Evolutionary conservation across 1,140 invertebrate genomes (phyloP).

Genomic region (Zaprionus kolodkinae): DNA sequence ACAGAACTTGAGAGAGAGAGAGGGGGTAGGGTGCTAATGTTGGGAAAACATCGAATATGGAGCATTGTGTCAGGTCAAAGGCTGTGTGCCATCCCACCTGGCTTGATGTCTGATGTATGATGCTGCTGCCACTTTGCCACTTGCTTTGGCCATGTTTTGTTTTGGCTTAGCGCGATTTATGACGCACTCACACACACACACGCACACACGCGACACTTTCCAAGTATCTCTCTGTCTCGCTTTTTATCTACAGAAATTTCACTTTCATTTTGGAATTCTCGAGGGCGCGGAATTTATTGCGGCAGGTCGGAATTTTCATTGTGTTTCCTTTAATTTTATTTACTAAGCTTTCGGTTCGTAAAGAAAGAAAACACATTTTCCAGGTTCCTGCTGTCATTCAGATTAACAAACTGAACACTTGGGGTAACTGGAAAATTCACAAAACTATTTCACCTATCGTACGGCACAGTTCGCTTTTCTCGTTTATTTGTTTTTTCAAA

Average conservation of each 20-base stretch:
- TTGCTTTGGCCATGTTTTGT: conserved; percentile 58
- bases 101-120: conserved; percentile 56
- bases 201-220: neutral
- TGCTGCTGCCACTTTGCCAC: conserved; percentile 30
- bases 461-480: neutral
- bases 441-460: neutral
- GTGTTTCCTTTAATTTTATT: conserved; percentile 17
- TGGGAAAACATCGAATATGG: conserved; percentile 72
- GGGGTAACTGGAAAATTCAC: neutral
- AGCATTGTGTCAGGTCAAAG: conserved; percentile 83
- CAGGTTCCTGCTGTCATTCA: neutral
- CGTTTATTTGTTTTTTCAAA: neutral
- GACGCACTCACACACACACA: conserved; percentile 26
- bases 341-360: neutral
- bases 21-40: neutral
- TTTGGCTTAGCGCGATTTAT: conserved; percentile 78
- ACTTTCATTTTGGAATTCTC: conserved; percentile 66
- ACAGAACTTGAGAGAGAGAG: conserved; percentile 23
- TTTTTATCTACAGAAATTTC: conserved; percentile 49
- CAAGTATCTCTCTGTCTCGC: neutral
- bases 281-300: conserved; percentile 74
- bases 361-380: neutral
- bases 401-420: neutral
- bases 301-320: conserved; percentile 83
- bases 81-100: conserved; percentile 49